These are phyloP conservation scores for Carettochelys insculpta DNA, from an alignment of 2,113 vertebrate genomes.

Conservation along the genomic window DNA sequence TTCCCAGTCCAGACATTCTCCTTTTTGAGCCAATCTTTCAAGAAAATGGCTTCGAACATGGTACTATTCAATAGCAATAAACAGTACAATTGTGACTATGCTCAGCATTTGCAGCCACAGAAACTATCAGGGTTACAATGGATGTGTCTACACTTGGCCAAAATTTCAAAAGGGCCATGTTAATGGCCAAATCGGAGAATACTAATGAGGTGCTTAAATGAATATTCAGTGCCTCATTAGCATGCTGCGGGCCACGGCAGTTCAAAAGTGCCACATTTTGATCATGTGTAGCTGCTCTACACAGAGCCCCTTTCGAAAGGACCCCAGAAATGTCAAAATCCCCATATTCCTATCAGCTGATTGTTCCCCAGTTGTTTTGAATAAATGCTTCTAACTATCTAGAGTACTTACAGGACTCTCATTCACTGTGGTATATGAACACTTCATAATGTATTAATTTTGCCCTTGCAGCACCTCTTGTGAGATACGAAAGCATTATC, in stretches of 20 bases:
- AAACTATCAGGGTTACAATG: neutral
- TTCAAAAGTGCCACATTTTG: no score
- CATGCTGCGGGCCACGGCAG: no score
- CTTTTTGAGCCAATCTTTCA: constrained; percentile 45
- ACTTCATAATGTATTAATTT: constrained; percentile 29
- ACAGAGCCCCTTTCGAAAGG: no score
- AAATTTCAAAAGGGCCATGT: no score
- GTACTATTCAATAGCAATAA: neutral
- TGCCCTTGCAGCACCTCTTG: constrained; percentile 54
- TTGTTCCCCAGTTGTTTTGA: neutral
- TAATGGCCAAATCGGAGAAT: no score
- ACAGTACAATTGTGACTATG: neutral
- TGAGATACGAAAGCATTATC: constrained; percentile 15
- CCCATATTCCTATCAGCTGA: no score
- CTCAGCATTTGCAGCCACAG: neutral
- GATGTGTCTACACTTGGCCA: no score
- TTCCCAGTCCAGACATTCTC: constrained; percentile 51
- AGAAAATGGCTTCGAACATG: neutral
- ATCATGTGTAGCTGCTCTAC: no score
- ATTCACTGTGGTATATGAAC: constrained; percentile 7
- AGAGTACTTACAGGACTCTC: neutral
- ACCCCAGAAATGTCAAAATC: no score
- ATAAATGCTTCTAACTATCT: neutral
- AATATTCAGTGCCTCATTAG: no score
- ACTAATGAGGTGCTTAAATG: no score